Evolutionary conservation across 2,888 invertebrate species (phyloP).

Genomic region (Cantharis flavilabris): DNA sequence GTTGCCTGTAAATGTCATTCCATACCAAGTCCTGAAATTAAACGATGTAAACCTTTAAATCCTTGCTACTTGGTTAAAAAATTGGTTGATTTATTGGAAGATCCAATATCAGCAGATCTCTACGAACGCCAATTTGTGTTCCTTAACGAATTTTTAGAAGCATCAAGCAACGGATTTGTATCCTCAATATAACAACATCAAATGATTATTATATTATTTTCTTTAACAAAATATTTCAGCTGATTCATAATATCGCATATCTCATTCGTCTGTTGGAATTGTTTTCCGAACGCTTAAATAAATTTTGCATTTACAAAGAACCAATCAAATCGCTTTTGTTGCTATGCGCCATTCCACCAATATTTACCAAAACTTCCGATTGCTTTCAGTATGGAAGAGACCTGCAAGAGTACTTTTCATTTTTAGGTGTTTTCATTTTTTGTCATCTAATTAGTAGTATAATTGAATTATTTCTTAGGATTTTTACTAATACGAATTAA

Average conservation of each 20-base stretch:
- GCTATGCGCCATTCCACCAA: slow-evolving; percentile 45
- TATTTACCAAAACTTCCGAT: slow-evolving; percentile 47
- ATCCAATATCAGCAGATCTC: slow-evolving; percentile 23
- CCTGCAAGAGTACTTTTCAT: slow-evolving; percentile 49
- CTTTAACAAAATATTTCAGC: slow-evolving; percentile 39
- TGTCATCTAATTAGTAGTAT: neutral
- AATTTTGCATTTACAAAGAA: slow-evolving; percentile 37
- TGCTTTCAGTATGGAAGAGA: slow-evolving; percentile 34
- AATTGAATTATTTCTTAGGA: slow-evolving; percentile 35
- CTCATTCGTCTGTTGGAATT: slow-evolving; percentile 49
- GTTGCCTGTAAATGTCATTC: slow-evolving; percentile 5
- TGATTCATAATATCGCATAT: slow-evolving; percentile 46
- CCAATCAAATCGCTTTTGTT: slow-evolving; percentile 45
- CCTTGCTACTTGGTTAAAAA: slow-evolving; percentile 24
- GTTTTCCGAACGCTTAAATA: slow-evolving; percentile 37
- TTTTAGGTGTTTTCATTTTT: slow-evolving; percentile 42
- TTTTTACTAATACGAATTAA: slow-evolving; percentile 38
- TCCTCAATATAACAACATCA: slow-evolving; percentile 15
- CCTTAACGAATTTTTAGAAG: slow-evolving; percentile 29
- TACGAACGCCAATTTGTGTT: slow-evolving; percentile 27
- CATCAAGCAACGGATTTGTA: slow-evolving; percentile 32
- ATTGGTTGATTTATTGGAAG: slow-evolving; percentile 28
- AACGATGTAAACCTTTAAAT: slow-evolving; percentile 7
- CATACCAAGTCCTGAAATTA: neutral
- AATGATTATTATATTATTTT: neutral